Evolutionary conservation across 2,888 invertebrate species (phyloP), one percentile per base, ranked within the genome.

Genomic region (Mesoligia furuncula): DNA sequence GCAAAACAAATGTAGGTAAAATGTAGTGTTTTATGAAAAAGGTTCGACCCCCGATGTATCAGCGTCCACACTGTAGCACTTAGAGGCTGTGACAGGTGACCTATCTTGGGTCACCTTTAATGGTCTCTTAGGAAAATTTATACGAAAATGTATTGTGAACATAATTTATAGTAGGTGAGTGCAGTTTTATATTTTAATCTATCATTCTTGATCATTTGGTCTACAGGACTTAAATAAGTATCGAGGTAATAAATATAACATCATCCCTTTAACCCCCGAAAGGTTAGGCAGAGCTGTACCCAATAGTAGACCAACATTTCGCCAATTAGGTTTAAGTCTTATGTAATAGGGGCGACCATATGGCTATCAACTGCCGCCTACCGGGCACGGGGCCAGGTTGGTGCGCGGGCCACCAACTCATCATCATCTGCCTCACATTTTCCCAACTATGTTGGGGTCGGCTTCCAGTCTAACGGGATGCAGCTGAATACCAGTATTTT

Each of bases 11-110:
- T 69, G 39, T 70, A 42, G 15, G 64, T 59, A 79, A 67, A 61
- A 73, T 68, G 65, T 64, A 71, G 67, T 78, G 51, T 81, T 72
- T 73, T 80, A 70, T 64, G 13, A 61, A 68, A 85, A 85, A 67
- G 70, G 67, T 64, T 71, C 67, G 67, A 67, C 51, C 81, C 39
- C 8, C 67, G n/a, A 82, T 82, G 59, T 85, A 75, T 82, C 82
- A 75, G 11, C 13, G 67, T 59, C 67, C 15, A 45, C 61, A 20
- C 62, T 51, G 36, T 62, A 62, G 11, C 70, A 62, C 71, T 81
- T 71, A 71, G 20, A 51, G 13, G 4, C 6, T 54, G 36, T 67
- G 82, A 81, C 81, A 71, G 67, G 66, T 45, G 61, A 67, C 20
- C 42, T 64, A 69, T 65, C 42, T 54, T 9, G 11, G 24, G 45